Evolutionary conservation across 2,797 vertebrate species (phyloP).

Genomic region (Scomberomorus guttatus): DNA sequence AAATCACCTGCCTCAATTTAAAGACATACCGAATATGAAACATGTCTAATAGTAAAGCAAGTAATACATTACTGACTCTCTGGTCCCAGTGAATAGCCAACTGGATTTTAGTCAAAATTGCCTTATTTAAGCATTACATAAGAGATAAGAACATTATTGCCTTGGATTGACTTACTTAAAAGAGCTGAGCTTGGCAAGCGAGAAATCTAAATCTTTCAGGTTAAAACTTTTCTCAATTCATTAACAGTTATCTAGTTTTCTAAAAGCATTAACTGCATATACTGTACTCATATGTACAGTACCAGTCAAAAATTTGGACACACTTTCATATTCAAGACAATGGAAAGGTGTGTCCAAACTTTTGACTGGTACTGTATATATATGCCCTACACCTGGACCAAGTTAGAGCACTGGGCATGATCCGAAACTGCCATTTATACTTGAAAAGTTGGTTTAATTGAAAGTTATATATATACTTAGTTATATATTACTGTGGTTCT

Average conservation of each 20-base stretch:
- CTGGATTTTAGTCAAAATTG: constrained; percentile 13
- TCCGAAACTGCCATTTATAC: background rate
- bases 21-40: constrained; percentile 3
- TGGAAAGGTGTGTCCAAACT: background rate
- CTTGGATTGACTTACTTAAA: constrained; percentile 18
- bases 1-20: background rate
- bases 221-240: background rate
- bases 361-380: no score
- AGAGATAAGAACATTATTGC: constrained; percentile 8
- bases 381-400: background rate
- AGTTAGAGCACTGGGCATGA: background rate
- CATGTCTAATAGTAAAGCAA: constrained; percentile 6
- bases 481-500: constrained; percentile 14
- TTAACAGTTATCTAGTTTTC: background rate
- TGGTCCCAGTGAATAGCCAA: constrained; percentile 7
- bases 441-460: constrained; percentile 11
- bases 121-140: constrained; percentile 4
- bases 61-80: constrained; percentile 2
- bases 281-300: no score
- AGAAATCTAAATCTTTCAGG: constrained; percentile 10
- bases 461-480: constrained; percentile 5
- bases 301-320: no score
- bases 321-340: no score
- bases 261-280: background rate
- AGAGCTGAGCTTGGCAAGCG: constrained; percentile 3